A percentile compares a stretch with the other conserved stretches of the same genome.
Evolutionary conservation across 2,797 vertebrate genomes (phyloP).

Genomic region (Adrianichthys oophorus): DNA sequence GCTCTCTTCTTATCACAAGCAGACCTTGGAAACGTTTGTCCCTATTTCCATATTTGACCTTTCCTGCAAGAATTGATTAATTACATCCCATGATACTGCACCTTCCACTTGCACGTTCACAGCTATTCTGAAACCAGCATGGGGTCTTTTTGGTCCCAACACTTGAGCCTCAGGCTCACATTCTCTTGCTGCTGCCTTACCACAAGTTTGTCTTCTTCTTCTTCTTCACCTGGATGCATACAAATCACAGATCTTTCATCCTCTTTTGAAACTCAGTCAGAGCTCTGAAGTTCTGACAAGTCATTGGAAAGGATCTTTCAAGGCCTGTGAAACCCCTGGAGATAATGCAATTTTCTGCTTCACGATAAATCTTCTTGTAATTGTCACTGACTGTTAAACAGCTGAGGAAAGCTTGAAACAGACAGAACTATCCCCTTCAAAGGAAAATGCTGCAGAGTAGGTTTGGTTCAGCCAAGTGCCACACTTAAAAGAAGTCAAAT

Average conservation of each 20-base stretch:
- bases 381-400: constrained; percentile 43
- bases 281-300: constrained; percentile 44
- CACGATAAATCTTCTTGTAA: constrained; percentile 45
- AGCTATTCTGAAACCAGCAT: constrained; percentile 7
- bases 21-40: constrained; percentile 20
- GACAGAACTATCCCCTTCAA: constrained; percentile 44
- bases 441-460: constrained; percentile 27
- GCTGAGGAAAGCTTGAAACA: constrained; percentile 31
- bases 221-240: constrained; percentile 31
- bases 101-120: constrained; percentile 3
- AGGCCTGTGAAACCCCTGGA: constrained; percentile 40
- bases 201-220: constrained; percentile 13
- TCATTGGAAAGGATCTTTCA: constrained; percentile 63
- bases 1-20: constrained; percentile 27
- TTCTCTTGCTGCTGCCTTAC: constrained; percentile 21
- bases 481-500: constrained; percentile 12
- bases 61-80: constrained; percentile 26
- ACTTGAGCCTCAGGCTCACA: constrained; percentile 18
- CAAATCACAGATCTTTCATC: constrained; percentile 41
- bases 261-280: constrained; percentile 52
- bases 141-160: constrained; percentile 14
- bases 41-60: constrained; percentile 27
- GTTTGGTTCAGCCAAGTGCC: constrained; percentile 22
- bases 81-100: constrained; percentile 17
- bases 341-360: constrained; percentile 47